These are phyloP conservation scores for Lasioglossum baleicum DNA, from an alignment of 1,140 invertebrate genomes.

Conservation along the genomic window DNA sequence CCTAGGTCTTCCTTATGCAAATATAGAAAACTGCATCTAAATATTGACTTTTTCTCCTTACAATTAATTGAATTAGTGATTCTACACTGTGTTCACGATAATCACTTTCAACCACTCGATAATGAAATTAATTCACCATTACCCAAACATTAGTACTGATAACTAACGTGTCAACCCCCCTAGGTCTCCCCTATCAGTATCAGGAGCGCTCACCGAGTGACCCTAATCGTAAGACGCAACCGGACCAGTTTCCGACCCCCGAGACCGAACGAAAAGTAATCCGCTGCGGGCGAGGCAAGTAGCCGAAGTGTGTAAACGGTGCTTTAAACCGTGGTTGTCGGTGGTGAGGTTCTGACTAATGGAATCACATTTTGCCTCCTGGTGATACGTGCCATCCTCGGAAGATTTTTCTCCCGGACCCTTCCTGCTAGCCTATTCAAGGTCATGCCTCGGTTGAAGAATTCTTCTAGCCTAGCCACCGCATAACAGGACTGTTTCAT, in stretches of 20 bases:
- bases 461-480: slow-evolving; percentile 40
- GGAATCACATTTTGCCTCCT: slow-evolving; percentile 73
- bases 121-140: too few species aligned
- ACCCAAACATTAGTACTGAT: too few species aligned
- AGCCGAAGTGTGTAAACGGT: slow-evolving; percentile 56
- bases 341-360: slow-evolving; percentile 75
- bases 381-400: slow-evolving; percentile 67
- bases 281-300: slow-evolving; percentile 14
- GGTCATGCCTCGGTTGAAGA: slow-evolving; percentile 1
- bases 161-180: too few species aligned
- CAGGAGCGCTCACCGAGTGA: too few species aligned
- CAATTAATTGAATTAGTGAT: too few species aligned
- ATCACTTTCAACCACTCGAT: too few species aligned
- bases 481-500: slow-evolving; percentile 26
- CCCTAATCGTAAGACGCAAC: not conserved
- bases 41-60: too few species aligned
- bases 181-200: not conserved
- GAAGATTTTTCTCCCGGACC: slow-evolving; percentile 11
- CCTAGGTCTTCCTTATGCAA: too few species aligned
- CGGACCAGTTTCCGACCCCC: not conserved
- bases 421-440: not conserved
- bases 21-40: too few species aligned
- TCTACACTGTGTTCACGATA: too few species aligned
- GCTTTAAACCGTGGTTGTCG: slow-evolving; percentile 56
- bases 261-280: not conserved